Evolutionary conservation across 2,113 vertebrate genomes (phyloP).

Genomic region (Mormyrus iriodes): DNA sequence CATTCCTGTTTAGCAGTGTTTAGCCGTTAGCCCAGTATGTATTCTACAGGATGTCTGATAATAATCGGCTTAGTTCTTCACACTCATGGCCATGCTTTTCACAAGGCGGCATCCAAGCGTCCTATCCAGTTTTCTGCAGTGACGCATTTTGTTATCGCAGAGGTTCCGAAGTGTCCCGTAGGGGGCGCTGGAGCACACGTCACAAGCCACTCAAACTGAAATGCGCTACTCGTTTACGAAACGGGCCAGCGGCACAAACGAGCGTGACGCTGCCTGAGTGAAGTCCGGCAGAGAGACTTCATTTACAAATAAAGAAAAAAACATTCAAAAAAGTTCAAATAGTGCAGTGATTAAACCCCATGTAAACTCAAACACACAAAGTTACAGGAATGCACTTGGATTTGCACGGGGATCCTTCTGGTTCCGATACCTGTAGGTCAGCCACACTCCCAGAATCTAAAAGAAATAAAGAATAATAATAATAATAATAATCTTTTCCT

Average conservation of each 20-base stretch:
- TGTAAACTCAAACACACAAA: conserved; percentile 20
- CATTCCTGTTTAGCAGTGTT: not conserved
- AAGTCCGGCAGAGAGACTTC: not conserved
- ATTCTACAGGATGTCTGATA: not conserved
- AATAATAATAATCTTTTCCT: no score
- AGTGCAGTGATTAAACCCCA: conserved; percentile 12
- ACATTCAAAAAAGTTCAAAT: conserved; percentile 4
- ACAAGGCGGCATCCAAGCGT: not conserved
- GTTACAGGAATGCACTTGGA: conserved; percentile 90
- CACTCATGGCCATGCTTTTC: not conserved
- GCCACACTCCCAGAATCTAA: conserved; percentile 92
- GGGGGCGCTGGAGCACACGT: not conserved
- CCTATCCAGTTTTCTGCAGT: not conserved
- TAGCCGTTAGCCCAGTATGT: not conserved
- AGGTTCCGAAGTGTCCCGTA: not conserved
- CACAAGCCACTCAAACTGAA: conserved; percentile 1
- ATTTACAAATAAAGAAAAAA: conserved; percentile 25
- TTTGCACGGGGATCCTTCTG: conserved; percentile 88
- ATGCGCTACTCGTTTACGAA: not conserved
- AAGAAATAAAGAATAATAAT: conserved; percentile 33
- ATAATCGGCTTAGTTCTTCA: not conserved
- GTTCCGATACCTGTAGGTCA: conserved; percentile 89
- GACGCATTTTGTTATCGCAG: not conserved
- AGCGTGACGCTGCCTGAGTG: not conserved
- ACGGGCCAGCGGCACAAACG: not conserved